phyloP scores from a whole-genome alignment of 2,113 vertebrate genomes.

The Smithornis capensis region DNA sequence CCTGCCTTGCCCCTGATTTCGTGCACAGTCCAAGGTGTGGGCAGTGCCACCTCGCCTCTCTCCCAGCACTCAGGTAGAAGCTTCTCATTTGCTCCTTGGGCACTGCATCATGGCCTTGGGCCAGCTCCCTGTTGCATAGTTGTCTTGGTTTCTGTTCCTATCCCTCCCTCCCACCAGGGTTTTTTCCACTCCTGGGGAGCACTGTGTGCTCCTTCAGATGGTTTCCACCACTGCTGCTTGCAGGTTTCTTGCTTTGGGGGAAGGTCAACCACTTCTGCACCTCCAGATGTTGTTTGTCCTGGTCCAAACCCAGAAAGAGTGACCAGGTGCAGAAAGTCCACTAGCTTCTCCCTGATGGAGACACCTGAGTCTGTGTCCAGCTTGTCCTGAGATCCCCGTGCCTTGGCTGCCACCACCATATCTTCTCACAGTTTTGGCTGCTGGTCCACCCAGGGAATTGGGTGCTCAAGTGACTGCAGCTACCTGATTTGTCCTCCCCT shows the following conservation, averaged over 20 bases:
- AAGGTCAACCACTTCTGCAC: not conserved
- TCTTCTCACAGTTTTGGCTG: not conserved
- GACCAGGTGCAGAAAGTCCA: not conserved
- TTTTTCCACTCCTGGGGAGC: not conserved
- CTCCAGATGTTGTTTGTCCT: not conserved
- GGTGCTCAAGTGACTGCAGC: fast-evolving
- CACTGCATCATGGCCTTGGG: slow-evolving; percentile 48
- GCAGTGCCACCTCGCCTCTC: not conserved
- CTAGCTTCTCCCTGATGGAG: not conserved
- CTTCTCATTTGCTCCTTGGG: slow-evolving; percentile 50
- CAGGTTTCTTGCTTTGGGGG: not conserved
- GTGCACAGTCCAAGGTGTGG: fast-evolving
- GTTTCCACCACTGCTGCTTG: fast-evolving
- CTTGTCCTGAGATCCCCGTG: not conserved
- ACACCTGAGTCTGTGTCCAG: not conserved
- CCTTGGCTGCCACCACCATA: fast-evolving
- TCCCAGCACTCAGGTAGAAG: not conserved
- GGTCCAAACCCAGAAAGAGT: not conserved
- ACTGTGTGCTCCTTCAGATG: not conserved
- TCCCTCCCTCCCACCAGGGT: fast-evolving
- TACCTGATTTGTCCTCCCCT: not conserved
- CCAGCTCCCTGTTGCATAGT: slow-evolving; percentile 11
- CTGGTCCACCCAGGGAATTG: not conserved
- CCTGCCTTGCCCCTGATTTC: not conserved
- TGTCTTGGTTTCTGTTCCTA: not conserved